Conservation (phyloP, 2,797 vertebrate genomes). For the Chromobotia macracanthus region DNA sequence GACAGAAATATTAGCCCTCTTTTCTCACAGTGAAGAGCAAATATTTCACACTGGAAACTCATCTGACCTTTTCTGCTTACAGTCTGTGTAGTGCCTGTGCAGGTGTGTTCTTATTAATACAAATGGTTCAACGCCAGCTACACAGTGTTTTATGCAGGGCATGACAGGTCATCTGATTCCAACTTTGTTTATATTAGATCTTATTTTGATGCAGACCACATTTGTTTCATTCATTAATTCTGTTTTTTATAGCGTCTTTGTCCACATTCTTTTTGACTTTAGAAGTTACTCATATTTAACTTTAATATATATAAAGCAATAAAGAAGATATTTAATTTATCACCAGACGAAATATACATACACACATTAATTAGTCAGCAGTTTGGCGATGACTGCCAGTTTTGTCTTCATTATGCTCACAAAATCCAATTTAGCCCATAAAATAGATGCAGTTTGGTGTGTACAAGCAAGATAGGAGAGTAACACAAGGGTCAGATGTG, state of each 20-base stretch:
- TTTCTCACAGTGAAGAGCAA: slow-evolving; percentile 27
- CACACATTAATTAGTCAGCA: slow-evolving; percentile 62
- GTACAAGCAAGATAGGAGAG: slow-evolving; percentile 80
- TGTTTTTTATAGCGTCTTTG: slow-evolving; percentile 2
- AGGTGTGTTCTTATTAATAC: slow-evolving; percentile 36
- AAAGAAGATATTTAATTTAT: slow-evolving; percentile 5
- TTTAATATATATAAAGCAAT: slow-evolving; percentile 13
- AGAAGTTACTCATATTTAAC: slow-evolving; percentile 20
- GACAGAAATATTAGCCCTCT: slow-evolving; percentile 30
- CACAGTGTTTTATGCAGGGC: not conserved
- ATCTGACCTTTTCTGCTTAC: slow-evolving; percentile 24
- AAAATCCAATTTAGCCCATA: slow-evolving; percentile 69
- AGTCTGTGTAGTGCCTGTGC: slow-evolving; percentile 14
- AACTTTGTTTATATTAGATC: not conserved
- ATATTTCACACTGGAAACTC: slow-evolving; percentile 39
- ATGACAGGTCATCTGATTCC: not conserved
- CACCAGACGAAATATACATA: slow-evolving; percentile 20
- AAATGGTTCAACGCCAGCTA: slow-evolving; percentile 16
- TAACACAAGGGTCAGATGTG: slow-evolving; percentile 84
- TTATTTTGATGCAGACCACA: slow-evolving; percentile 2
- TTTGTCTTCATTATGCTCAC: slow-evolving; percentile 86
- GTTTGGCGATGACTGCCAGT: slow-evolving; percentile 65
- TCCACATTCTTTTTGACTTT: not conserved
- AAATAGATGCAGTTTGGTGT: slow-evolving; percentile 83
- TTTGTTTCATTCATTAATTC: slow-evolving; percentile 1